Percentiles rank a stretch among this genome's conserved stretches.
These are phyloP conservation scores for Seriola rivoliana DNA, from an alignment of 2,113 vertebrate species.

Conservation along the genomic window DNA sequence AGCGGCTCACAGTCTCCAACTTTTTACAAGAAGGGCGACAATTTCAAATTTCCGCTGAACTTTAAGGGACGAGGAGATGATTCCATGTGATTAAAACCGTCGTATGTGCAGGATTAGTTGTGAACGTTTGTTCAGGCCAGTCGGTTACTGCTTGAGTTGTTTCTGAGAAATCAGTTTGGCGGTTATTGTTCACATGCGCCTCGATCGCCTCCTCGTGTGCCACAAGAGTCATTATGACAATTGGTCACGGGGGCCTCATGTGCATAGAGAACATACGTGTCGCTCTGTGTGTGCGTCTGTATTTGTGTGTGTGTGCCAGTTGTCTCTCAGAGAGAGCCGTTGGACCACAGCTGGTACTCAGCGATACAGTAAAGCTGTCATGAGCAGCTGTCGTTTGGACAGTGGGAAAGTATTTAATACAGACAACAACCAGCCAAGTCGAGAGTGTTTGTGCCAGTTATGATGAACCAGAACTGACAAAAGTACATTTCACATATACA, in stretches of 20 bases:
- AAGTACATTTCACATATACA: neutral
- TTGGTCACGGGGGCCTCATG: constrained; percentile 54
- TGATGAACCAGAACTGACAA: neutral
- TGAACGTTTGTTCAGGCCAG: too few relatives aligned
- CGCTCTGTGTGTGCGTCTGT: constrained; percentile 14
- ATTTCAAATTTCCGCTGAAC: too few relatives aligned
- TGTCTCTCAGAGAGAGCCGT: constrained; percentile 51
- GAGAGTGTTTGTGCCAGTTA: constrained; percentile 7
- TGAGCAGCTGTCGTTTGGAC: constrained; percentile 65
- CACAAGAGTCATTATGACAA: constrained; percentile 15
- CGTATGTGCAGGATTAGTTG: too few relatives aligned
- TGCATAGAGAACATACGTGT: constrained; percentile 10
- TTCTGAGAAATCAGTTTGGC: neutral
- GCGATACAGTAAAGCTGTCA: constrained; percentile 42
- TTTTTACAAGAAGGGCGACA: too few relatives aligned
- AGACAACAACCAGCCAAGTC: constrained; percentile 12
- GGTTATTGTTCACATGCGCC: neutral
- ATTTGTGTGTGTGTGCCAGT: constrained; percentile 43
- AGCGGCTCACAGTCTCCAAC: too few relatives aligned
- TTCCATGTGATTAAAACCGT: too few relatives aligned
- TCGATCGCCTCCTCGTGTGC: constrained; percentile 11
- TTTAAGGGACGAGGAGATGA: too few relatives aligned
- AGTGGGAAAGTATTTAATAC: constrained; percentile 49
- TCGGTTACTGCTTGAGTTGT: neutral
- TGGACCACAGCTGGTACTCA: constrained; percentile 68